Percentiles rank a stretch among this genome's conserved stretches.
These are phyloP conservation scores for Matsumurasca onukii DNA, from an alignment of 1,140 invertebrate species.

Conservation along the genomic window DNA sequence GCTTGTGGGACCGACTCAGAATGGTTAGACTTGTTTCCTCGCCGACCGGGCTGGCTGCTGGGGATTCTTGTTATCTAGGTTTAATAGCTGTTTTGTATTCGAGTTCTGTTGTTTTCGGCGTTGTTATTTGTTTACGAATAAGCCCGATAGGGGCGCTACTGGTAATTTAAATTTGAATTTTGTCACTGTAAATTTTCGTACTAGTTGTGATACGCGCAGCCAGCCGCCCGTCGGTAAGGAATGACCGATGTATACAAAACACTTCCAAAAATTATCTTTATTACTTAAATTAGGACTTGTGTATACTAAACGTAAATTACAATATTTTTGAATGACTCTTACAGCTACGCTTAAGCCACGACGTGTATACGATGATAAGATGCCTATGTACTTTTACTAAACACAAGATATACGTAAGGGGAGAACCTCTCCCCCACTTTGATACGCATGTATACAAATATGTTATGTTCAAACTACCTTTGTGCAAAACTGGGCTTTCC, in stretches of 20 bases:
- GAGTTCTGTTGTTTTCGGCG: neutral
- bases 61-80: conserved; percentile 5
- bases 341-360: conserved; percentile 8
- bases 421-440: neutral
- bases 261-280: conserved; percentile 8
- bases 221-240: neutral
- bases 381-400: neutral
- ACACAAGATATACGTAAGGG: conserved; percentile 34
- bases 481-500: no score
- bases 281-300: conserved; percentile 1
- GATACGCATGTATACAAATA: conserved; percentile 14
- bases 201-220: neutral
- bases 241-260: conserved; percentile 10
- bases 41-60: neutral
- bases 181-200: neutral
- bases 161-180: no score
- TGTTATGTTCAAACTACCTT: no score
- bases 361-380: conserved; percentile 19
- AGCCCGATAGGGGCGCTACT: no score
- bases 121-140: neutral
- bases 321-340: conserved; percentile 10
- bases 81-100: neutral
- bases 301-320: conserved; percentile 6
- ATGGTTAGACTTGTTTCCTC: no score
- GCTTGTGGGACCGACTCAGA: no score